phyloP scores from a whole-genome alignment of 2,113 vertebrate genomes.

The Philantomba maxwellii region DNA sequence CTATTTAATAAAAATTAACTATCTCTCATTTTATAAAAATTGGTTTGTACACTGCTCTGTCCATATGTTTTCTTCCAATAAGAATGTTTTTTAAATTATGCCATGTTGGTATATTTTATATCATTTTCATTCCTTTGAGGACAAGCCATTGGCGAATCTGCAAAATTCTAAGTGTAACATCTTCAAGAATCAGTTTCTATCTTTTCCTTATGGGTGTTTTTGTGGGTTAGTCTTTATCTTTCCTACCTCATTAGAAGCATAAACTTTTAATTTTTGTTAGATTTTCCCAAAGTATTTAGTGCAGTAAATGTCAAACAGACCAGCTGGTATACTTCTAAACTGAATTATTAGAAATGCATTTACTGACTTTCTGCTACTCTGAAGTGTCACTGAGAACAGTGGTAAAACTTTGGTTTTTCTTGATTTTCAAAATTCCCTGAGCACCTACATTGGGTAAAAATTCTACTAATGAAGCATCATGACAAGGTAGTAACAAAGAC shows the following conservation, averaged over 20 bases:
- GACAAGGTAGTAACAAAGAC: not conserved
- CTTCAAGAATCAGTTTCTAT: not conserved
- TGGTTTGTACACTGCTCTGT: not conserved
- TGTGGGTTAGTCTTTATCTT: not conserved
- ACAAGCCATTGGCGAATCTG: not conserved
- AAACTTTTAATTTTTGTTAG: not conserved
- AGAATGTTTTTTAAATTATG: not conserved
- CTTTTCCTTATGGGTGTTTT: not conserved
- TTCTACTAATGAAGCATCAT: not conserved
- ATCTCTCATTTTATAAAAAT: not conserved
- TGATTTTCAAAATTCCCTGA: not conserved
- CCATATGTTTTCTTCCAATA: not conserved
- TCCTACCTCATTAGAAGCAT: not conserved
- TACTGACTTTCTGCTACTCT: not conserved
- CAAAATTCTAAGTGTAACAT: not conserved
- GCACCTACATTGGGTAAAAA: not conserved
- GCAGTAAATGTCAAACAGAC: not conserved
- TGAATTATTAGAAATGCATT: not conserved
- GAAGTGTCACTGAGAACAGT: not conserved
- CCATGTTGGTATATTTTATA: not conserved
- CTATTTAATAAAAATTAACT: constrained; percentile 5
- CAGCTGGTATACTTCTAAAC: not conserved
- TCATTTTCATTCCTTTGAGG: not conserved
- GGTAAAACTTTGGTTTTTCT: not conserved
- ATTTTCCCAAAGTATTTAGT: not conserved